phyloP scores from a whole-genome alignment of 2,888 invertebrate species.

The Zele albiditarsus region DNA sequence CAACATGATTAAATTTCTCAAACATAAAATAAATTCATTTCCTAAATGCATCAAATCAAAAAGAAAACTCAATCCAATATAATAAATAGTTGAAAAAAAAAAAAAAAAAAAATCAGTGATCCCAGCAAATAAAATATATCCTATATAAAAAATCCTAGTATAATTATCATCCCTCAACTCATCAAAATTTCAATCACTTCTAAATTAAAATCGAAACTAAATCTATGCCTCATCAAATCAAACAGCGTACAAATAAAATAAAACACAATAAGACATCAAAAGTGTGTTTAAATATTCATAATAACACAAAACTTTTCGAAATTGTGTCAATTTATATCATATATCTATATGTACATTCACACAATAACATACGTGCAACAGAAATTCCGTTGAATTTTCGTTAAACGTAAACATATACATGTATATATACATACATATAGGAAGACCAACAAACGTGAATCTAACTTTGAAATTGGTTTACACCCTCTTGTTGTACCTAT shows the following conservation, averaged over 20 bases:
- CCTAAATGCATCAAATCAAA: too few species aligned
- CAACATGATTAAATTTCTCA: too few species aligned
- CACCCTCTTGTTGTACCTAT: slow-evolving; percentile 55
- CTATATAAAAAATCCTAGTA: too few species aligned
- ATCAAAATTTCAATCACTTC: too few species aligned
- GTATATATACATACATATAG: slow-evolving; percentile 11
- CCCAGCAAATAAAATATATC: too few species aligned
- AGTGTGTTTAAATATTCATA: neutral
- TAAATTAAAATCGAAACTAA: too few species aligned
- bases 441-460: slow-evolving; percentile 23
- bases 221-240: too few species aligned
- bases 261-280: neutral
- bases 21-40: too few species aligned
- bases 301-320: neutral
- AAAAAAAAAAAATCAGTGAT: too few species aligned
- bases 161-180: too few species aligned
- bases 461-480: slow-evolving; percentile 55
- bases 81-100: too few species aligned
- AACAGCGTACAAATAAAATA: neutral
- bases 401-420: slow-evolving; percentile 10
- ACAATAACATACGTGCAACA: slow-evolving; percentile 1
- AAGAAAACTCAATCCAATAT: too few species aligned
- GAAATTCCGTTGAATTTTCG: neutral
- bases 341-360: neutral
- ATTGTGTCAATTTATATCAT: neutral